Percentiles rank a stretch among this genome's conserved stretches.
These are phyloP conservation scores for Harpalus rubripes DNA, from an alignment of 2,888 invertebrate genomes.

Conservation along the genomic window DNA sequence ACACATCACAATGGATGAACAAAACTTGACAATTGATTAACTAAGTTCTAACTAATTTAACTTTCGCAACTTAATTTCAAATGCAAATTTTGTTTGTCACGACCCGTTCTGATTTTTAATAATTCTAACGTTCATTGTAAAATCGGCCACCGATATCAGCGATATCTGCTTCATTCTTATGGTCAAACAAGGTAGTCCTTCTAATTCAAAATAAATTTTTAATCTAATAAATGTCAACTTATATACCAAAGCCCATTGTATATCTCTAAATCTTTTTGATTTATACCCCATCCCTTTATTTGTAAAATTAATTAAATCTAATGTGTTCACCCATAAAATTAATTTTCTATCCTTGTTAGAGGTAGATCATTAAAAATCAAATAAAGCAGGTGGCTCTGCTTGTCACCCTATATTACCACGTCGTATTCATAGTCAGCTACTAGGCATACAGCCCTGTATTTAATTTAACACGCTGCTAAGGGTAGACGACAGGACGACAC, in stretches of 20 bases:
- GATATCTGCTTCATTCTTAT: no score
- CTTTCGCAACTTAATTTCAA: no score
- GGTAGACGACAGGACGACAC: constrained; percentile 4
- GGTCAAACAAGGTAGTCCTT: no score
- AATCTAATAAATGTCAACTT: not conserved
- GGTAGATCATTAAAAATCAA: constrained; percentile 51
- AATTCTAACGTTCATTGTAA: no score
- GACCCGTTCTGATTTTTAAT: no score
- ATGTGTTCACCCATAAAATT: constrained; percentile 8
- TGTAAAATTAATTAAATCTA: constrained; percentile 8
- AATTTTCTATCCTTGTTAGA: not conserved
- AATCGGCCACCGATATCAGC: no score
- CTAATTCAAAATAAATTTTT: no score
- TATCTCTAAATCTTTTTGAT: not conserved
- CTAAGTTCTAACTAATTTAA: no score
- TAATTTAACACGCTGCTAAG: constrained; percentile 10
- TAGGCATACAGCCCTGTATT: not conserved
- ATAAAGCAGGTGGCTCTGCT: constrained; percentile 55
- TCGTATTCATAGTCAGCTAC: not conserved
- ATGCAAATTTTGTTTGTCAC: no score
- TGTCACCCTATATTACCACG: not conserved
- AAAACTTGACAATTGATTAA: no score
- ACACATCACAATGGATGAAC: no score
- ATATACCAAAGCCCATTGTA: not conserved
- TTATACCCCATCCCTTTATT: not conserved